A percentile compares a stretch with the other conserved stretches of the same genome.
Conservation (phyloP, 2,888 invertebrate species). For the Drosophila nr. perissopoda region DNA sequence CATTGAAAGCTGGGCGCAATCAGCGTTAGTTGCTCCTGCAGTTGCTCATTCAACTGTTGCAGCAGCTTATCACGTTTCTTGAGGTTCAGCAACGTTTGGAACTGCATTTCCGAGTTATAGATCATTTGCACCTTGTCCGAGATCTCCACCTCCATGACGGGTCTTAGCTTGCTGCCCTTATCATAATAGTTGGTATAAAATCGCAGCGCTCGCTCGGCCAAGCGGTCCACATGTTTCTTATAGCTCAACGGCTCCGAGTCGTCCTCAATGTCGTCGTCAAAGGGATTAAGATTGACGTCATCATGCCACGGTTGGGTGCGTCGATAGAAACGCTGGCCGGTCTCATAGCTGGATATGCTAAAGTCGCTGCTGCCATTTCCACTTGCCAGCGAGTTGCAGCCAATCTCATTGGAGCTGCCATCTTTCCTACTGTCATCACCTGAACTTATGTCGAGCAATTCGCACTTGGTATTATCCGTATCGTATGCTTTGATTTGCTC, state of each 20-base stretch:
- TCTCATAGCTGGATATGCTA: constrained; percentile 36
- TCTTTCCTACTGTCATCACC: constrained; percentile 29
- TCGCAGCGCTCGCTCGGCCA: constrained; percentile 48
- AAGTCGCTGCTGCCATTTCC: constrained; percentile 4
- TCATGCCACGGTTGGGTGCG: constrained; percentile 33
- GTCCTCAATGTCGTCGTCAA: background rate
- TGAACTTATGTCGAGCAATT: constrained; percentile 24
- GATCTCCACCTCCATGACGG: constrained; percentile 1
- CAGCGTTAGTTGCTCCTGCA: constrained; percentile 39
- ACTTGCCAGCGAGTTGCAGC: constrained; percentile 13
- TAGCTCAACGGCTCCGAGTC: constrained; percentile 5
- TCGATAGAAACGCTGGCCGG: constrained; percentile 53
- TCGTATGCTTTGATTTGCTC: constrained; percentile 15
- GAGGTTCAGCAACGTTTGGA: background rate
- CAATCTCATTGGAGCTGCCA: constrained; percentile 15
- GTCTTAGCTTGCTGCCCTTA: background rate
- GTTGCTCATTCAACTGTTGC: constrained; percentile 36
- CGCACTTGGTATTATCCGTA: constrained; percentile 16
- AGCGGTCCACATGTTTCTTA: constrained; percentile 37
- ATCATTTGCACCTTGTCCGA: constrained; percentile 10
- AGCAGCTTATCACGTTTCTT: constrained; percentile 13
- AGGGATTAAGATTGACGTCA: background rate
- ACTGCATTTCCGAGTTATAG: constrained; percentile 38
- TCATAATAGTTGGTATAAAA: constrained; percentile 17
- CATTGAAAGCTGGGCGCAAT: constrained; percentile 38